phyloP scores from a whole-genome alignment of 2,113 vertebrate genomes.

The Rutilus rutilus region DNA sequence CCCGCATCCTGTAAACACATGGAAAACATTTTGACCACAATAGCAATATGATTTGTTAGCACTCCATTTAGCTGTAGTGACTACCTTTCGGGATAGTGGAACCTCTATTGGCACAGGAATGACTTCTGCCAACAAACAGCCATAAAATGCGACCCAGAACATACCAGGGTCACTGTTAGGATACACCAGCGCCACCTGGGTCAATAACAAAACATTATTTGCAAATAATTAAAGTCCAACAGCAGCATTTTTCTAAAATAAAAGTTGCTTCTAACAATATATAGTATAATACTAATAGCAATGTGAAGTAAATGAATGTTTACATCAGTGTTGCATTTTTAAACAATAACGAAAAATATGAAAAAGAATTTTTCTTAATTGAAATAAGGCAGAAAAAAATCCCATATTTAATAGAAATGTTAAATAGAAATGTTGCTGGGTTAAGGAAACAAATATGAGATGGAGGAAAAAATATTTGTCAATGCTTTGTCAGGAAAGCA shows the following conservation, averaged over 20 bases:
- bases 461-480: too few species aligned
- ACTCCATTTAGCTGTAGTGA: background rate
- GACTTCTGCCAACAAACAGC: constrained; percentile 95
- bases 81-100: constrained; percentile 96
- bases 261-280: background rate
- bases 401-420: background rate
- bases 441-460: too few species aligned
- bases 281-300: background rate
- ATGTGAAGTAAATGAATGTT: background rate
- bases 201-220: constrained; percentile 2
- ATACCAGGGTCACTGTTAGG: constrained; percentile 98
- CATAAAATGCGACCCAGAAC: constrained; percentile 98
- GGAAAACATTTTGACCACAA: background rate
- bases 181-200: constrained; percentile 93
- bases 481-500: too few species aligned
- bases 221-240: background rate
- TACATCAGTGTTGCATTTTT: background rate
- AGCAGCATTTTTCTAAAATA: background rate
- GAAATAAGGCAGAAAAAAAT: background rate
- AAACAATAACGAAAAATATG: background rate
- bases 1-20: constrained; percentile 85
- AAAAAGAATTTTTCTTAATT: too few species aligned
- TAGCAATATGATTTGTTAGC: background rate
- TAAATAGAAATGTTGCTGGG: background rate
- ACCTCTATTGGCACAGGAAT: constrained; percentile 98